Percentiles rank a stretch among this genome's conserved stretches.
Evolutionary conservation across 2,888 invertebrate genomes (phyloP).

Genomic region (Lepidonotus clava): DNA sequence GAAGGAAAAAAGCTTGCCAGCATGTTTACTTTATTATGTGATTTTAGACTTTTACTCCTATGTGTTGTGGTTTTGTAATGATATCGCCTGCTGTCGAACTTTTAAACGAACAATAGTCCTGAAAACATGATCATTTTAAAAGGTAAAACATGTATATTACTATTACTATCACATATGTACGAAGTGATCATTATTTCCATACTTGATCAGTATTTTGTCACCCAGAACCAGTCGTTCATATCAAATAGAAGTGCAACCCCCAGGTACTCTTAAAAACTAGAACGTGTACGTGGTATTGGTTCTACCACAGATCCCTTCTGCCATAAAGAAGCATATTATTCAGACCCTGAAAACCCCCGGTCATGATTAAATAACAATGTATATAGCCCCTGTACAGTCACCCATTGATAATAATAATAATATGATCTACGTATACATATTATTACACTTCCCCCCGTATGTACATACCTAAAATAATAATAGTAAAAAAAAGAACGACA

Average conservation of each 20-base stretch:
- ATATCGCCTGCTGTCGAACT: too few species aligned
- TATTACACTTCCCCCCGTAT: background rate
- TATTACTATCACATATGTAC: background rate
- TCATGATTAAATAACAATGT: background rate
- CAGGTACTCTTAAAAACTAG: background rate
- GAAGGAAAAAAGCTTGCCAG: too few species aligned
- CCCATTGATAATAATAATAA: too few species aligned
- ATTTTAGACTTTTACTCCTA: too few species aligned
- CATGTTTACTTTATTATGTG: too few species aligned
- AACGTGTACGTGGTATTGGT: background rate
- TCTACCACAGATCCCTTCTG: background rate
- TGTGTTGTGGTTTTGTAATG: too few species aligned
- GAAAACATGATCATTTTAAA: too few species aligned
- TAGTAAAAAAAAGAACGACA: background rate
- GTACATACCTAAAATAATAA: slow-evolving; percentile 12
- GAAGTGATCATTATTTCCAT: background rate
- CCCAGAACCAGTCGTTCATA: background rate
- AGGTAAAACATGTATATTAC: too few species aligned
- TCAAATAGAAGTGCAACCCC: background rate
- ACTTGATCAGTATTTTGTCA: slow-evolving; percentile 34
- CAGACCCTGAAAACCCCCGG: background rate
- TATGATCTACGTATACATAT: too few species aligned
- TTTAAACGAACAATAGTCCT: too few species aligned
- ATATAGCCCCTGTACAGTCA: slow-evolving; percentile 24
- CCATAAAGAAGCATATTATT: background rate